Evolutionary conservation across 2,113 vertebrate species (phyloP).

Genomic region (Lamprologus sp.): DNA sequence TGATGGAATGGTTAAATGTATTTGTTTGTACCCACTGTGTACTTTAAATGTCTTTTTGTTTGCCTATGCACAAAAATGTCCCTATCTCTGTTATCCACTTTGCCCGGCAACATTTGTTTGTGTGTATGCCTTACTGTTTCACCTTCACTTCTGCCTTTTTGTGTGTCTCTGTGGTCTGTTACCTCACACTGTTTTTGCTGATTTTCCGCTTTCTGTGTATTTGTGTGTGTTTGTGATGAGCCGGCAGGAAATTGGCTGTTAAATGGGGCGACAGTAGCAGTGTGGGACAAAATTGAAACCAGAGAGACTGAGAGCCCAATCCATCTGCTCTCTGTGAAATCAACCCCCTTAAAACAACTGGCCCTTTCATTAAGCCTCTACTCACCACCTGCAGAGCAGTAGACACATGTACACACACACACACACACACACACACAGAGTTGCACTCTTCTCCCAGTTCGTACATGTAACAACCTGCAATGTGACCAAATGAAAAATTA

Average conservation of each 20-base stretch:
- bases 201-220: not conserved
- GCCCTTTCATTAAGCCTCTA: slow-evolving; percentile 49
- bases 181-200: slow-evolving; percentile 4
- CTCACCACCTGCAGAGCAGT: slow-evolving; percentile 35
- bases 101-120: not conserved
- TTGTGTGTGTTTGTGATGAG: slow-evolving; percentile 38
- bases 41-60: not conserved
- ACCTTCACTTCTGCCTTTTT: not conserved
- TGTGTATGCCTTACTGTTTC: not conserved
- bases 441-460: not conserved
- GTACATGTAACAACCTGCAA: not conserved
- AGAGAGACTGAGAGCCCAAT: slow-evolving; percentile 46
- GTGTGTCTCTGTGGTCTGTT: not conserved
- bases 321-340: slow-evolving; percentile 62
- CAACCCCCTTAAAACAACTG: slow-evolving; percentile 51
- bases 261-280: slow-evolving; percentile 54
- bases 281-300: slow-evolving; percentile 63
- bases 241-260: slow-evolving; percentile 57
- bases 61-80: not conserved
- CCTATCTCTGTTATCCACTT: not conserved
- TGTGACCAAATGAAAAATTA: not conserved
- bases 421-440: not conserved
- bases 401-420: not conserved
- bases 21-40: not conserved
- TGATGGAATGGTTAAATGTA: not conserved